These are phyloP conservation scores for Silurus meridionalis DNA, from an alignment of 2,113 vertebrate species.

Conservation along the genomic window DNA sequence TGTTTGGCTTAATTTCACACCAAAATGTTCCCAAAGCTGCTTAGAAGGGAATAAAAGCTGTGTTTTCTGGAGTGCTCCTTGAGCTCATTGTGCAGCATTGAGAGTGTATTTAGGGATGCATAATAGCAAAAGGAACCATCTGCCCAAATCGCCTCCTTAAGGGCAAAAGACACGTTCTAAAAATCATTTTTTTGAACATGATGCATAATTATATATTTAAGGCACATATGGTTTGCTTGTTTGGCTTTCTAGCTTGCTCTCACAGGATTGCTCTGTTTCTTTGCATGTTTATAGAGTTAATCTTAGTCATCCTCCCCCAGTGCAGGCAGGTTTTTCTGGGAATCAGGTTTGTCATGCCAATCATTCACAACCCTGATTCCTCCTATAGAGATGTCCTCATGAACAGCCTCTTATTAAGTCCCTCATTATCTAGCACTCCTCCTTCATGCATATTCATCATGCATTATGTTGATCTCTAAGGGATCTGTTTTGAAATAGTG, in stretches of 20 bases:
- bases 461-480: slow-evolving; percentile 32
- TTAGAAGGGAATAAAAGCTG: slow-evolving; percentile 39
- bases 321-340: background rate
- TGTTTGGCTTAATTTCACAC: slow-evolving; percentile 41
- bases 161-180: slow-evolving; percentile 46
- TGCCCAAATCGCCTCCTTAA: slow-evolving; percentile 48
- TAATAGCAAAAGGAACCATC: slow-evolving; percentile 50
- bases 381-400: slow-evolving; percentile 24
- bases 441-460: slow-evolving; percentile 54
- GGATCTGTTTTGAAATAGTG: slow-evolving; percentile 27
- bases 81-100: slow-evolving; percentile 36
- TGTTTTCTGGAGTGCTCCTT: slow-evolving; percentile 23
- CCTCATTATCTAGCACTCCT: slow-evolving; percentile 36
- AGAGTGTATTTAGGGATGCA: slow-evolving; percentile 47
- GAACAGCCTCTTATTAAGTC: slow-evolving; percentile 40
- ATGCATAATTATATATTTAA: slow-evolving; percentile 58
- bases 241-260: slow-evolving; percentile 49
- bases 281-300: slow-evolving; percentile 32
- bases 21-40: slow-evolving; percentile 36
- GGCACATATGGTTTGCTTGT: slow-evolving; percentile 46
- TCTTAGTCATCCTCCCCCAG: slow-evolving; percentile 1
- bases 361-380: slow-evolving; percentile 35
- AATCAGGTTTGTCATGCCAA: slow-evolving; percentile 37
- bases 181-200: slow-evolving; percentile 51
- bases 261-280: background rate